phyloP scores from a whole-genome alignment of 2,113 vertebrate genomes.

The Gnathonemus longibarbis region DNA sequence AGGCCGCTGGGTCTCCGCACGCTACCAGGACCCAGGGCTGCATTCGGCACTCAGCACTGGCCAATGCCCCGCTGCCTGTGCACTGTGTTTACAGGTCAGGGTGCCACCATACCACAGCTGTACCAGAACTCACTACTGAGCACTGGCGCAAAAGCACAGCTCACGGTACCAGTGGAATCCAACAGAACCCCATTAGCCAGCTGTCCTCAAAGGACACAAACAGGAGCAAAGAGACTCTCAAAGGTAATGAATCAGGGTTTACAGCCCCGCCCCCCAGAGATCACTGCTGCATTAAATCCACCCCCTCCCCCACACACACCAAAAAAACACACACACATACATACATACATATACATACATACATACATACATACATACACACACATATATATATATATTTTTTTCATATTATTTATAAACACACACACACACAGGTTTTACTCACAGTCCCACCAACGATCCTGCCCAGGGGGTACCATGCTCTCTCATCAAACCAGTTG shows the following conservation, averaged over 20 bases:
- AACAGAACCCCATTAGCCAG: not conserved
- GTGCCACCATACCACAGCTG: not conserved
- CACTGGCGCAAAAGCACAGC: not conserved
- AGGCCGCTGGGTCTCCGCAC: not conserved
- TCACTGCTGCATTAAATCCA: not conserved
- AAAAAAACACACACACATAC: not conserved
- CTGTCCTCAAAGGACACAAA: not conserved
- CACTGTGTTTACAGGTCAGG: not conserved
- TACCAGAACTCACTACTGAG: not conserved
- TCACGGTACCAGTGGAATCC: not conserved
- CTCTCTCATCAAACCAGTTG: constrained; percentile 99
- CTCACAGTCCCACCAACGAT: constrained; percentile 98
- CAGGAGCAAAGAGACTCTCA: not conserved
- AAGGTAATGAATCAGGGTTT: not conserved
- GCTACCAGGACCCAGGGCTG: not conserved
- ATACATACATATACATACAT: too few species aligned
- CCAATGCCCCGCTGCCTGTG: not conserved
- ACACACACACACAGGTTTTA: constrained; percentile 25
- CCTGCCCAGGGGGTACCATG: constrained; percentile 97
- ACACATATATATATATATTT: too few species aligned
- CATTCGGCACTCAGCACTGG: not conserved
- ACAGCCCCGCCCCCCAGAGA: not conserved
- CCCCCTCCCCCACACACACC: not conserved
- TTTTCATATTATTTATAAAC: not conserved
- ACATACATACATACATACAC: not conserved